Base-by-base conservation (phyloP, 2,888 invertebrate genomes). In the Dryococelus australis region DNA sequence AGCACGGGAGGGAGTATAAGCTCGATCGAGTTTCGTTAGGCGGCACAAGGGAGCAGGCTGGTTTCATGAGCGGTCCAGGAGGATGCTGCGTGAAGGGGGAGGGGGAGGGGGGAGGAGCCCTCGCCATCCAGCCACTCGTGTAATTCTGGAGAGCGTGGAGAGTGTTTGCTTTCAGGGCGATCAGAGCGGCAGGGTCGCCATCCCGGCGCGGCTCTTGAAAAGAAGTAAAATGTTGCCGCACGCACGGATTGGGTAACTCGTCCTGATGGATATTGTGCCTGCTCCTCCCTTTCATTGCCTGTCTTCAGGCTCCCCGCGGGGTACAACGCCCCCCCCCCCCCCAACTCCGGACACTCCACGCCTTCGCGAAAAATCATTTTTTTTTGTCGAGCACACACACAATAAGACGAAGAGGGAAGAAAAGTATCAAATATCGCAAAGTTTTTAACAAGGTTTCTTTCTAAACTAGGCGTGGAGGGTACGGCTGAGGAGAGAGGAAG, bases 361-460 rank as follows among this genome's bases (percentile, higher is more conserved):
- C 1, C 65, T 65, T 65, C n/a, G 65, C 65, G 65, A 65, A 47
- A 47, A 65, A 8, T 24, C n/a, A 24, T 65, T 65, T 65, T 65
- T 65, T 65, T 65, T 65, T 65, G 65, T 65, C 20, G 65, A 9
- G 24, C n/a, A n/a, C n/a, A 24, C 20, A 65, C 24, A n/a, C 65
- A 24, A n/a, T 65, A n/a, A 65, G n/a, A 65, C 65, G 65, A 20
- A 24, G 4, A 47, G 47, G 47, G 47, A n/a, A 24, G 24, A n/a
- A 65, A 65, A 65, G 65, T 65, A 65, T 65, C 65, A 24, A 65
- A 65, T 65, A 65, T 65, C 65, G n/a, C 65, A 20, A 65, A 65
- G 65, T 65, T 65, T 47, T 65, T 65, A 65, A 65, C 65, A 65
- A 65, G 65, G 65, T 65, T 65, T 65, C 65, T 24, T n/a, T 65